Base-by-base conservation (phyloP, 2,113 vertebrate genomes). In the Todiramphus saurophagus region DNA sequence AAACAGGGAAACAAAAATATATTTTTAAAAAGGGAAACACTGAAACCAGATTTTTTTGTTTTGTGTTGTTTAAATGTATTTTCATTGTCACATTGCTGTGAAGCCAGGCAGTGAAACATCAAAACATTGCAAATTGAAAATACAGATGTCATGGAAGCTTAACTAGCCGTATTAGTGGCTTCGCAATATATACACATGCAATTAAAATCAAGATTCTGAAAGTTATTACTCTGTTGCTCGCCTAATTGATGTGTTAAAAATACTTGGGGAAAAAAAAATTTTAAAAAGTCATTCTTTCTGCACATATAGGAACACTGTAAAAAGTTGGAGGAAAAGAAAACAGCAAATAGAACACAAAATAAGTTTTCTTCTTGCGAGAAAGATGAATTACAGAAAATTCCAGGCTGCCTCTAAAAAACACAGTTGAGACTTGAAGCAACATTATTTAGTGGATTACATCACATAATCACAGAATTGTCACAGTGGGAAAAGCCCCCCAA, bases 61-160 rank as follows among this genome's bases (percentile, higher is more conserved):
- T 37, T 37, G 7, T 18, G 91, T 83, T 62, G 44, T 87, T 90
- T 44, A 89, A 87, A 48, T 11, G 3, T 68, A 76, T 93, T 97
- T 94, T 82, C 25, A 43, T 70, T 92, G 73, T 70, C 58, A 43
- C 46, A 89, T 60, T 82, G 88, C 55, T 91, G 66, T 56, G 37
- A 79, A 93, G 50, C 41, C 77, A 94, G 44, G 60, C 55, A 82
- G 78, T 37, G 59, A 87, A 94, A 94, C 75, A 87, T 51, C 66
- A 79, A 92, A 92, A 59, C 19, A 55, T 44, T 58, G 58, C 35
- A 87, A 87, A 17, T 5, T 86, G 70, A 94, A 95, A 96, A 94
- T 87, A 48, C 84, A 97, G 82, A 82, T 77, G 66, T 74, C 58
- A 76, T n/a, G 39, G 84, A 87, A 89, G 48, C 39, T 64, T 82